Percentiles rank a stretch among this genome's conserved stretches.
Evolutionary conservation across 2,113 vertebrate species (phyloP).

Genomic region (Gasterosteus nipponicus): DNA sequence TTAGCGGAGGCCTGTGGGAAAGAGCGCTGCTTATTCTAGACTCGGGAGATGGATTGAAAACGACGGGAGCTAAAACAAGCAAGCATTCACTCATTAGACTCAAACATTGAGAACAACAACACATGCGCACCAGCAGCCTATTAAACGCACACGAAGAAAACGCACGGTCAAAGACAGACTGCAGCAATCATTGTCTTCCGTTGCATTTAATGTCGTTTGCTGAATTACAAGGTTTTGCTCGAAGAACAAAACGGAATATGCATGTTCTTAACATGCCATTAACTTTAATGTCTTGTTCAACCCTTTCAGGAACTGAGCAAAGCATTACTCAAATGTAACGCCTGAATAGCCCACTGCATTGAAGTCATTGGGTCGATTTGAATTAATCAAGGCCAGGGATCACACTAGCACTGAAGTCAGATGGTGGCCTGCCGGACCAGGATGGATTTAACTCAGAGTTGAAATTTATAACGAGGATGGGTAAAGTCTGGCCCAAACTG

Average conservation of each 20-base stretch:
- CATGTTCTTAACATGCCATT: neutral
- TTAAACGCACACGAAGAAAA: constrained; percentile 2
- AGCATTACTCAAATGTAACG: neutral
- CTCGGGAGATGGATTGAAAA: constrained; percentile 78
- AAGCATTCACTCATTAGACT: constrained; percentile 65
- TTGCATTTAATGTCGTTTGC: constrained; percentile 12
- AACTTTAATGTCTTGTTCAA: neutral
- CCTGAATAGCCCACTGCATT: neutral
- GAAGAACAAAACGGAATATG: neutral
- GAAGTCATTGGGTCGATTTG: neutral
- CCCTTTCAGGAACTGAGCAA: neutral
- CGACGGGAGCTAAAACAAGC: constrained; percentile 76
- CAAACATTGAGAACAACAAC: constrained; percentile 48
- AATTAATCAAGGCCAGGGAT: neutral
- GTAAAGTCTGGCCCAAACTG: neutral
- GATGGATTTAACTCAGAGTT: neutral
- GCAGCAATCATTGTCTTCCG: neutral
- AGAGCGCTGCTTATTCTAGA: constrained; percentile 77
- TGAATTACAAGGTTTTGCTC: constrained; percentile 2
- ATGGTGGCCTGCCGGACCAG: neutral
- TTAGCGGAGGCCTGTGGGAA: constrained; percentile 81
- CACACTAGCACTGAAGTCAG: neutral
- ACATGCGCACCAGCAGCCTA: constrained; percentile 28
- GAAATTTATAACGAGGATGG: neutral
- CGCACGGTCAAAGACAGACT: neutral